phyloP scores from a whole-genome alignment of 2,888 invertebrate species.

The Heliconius erato region DNA sequence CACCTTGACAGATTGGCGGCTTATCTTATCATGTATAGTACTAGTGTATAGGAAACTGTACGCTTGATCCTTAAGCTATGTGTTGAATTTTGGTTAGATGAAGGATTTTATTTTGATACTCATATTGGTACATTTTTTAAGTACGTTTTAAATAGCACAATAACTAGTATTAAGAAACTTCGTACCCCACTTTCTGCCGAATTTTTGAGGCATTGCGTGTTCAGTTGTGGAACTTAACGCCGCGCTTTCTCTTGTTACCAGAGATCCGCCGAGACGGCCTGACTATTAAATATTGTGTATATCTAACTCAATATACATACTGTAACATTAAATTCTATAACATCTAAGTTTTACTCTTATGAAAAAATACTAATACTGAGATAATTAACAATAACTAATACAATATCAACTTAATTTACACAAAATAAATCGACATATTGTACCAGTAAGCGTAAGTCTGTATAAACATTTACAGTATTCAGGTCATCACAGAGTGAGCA shows the following conservation, averaged over 20 bases:
- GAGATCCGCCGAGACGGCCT: no score
- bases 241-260: no score
- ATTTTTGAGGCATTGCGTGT: no score
- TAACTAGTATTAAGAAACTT: no score
- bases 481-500: constrained; percentile 6
- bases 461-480: constrained; percentile 14
- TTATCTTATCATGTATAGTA: constrained; percentile 18
- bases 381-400: no score
- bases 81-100: background rate
- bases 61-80: background rate
- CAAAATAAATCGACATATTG: background rate
- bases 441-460: background rate
- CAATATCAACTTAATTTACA: background rate
- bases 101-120: background rate
- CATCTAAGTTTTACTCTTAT: no score
- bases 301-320: no score
- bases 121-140: background rate
- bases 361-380: no score
- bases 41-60: background rate
- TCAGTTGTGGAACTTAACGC: no score
- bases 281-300: no score
- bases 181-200: no score
- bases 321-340: background rate
- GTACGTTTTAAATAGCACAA: no score
- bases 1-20: constrained; percentile 28